Conservation (phyloP, 2,797 vertebrate species). For the Rhyacichthys aspro region DNA sequence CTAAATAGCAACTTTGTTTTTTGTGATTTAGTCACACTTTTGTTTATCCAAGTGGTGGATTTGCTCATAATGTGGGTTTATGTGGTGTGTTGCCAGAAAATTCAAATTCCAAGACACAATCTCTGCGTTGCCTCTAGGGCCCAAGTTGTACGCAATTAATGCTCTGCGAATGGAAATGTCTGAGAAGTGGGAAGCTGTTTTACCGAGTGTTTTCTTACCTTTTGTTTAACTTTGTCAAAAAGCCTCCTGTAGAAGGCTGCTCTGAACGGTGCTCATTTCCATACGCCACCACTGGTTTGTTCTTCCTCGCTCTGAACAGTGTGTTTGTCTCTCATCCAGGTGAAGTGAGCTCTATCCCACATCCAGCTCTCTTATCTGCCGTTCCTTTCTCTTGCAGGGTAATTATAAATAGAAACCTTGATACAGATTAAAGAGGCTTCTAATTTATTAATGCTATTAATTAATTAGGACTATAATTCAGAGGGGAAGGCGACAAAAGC, state of each 20-base stretch:
- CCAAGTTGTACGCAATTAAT: conserved; percentile 38
- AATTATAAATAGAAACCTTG: conserved; percentile 62
- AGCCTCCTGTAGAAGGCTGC: conserved; percentile 23
- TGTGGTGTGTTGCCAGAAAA: conserved; percentile 44
- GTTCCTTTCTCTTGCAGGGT: conserved; percentile 8
- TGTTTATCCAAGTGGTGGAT: conserved; percentile 35
- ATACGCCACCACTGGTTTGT: conserved; percentile 17
- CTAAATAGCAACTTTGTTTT: conserved; percentile 51
- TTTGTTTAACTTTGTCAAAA: conserved; percentile 42
- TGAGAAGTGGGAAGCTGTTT: conserved; percentile 4
- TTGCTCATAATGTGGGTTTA: conserved; percentile 32
- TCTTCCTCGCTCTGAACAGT: conserved; percentile 9
- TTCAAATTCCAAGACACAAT: conserved; percentile 45
- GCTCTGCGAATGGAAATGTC: conserved; percentile 35
- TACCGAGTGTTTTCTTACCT: conserved; percentile 17
- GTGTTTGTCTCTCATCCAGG: conserved; percentile 12
- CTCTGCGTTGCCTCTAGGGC: conserved; percentile 41
- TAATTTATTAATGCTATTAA: conserved; percentile 65
- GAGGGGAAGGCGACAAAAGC: conserved; percentile 52
- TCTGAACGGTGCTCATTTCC: conserved; percentile 40
- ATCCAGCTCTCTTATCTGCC: conserved; percentile 14
- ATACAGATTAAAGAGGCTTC: conserved; percentile 57
- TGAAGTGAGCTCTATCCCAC: conserved; percentile 23
- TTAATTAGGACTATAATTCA: conserved; percentile 59
- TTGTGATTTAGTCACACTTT: conserved; percentile 48